Conservation (phyloP, 2,888 invertebrate species). For the Melanostoma mellinum region DNA sequence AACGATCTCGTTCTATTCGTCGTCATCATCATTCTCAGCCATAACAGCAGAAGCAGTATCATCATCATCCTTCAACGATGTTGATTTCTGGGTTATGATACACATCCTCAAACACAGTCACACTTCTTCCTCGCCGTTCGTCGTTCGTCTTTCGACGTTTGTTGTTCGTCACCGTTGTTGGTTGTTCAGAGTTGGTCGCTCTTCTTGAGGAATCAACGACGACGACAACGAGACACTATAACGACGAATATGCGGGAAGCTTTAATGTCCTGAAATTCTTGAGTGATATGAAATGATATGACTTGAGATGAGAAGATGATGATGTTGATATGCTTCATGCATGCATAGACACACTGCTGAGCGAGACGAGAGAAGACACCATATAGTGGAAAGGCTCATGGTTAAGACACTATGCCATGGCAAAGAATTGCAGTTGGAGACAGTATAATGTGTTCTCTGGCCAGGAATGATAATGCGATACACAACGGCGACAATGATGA, state of each 20-base stretch:
- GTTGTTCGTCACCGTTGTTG: conserved; percentile 31
- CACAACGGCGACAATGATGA: conserved; percentile 68
- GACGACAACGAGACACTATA: conserved; percentile 24
- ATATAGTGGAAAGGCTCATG: conserved; percentile 19
- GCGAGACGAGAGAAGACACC: conserved; percentile 25
- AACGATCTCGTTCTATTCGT: conserved; percentile 63
- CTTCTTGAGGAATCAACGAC: conserved; percentile 46
- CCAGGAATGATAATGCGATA: conserved; percentile 60
- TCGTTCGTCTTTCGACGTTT: conserved; percentile 12
- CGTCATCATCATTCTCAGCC: conserved; percentile 64
- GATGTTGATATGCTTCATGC: conserved; percentile 73
- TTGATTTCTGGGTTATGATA: conserved; percentile 73
- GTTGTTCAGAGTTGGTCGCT: conserved; percentile 38
- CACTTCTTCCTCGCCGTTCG: conserved; percentile 49
- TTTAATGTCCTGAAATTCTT: conserved; percentile 73
- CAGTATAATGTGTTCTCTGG: conserved; percentile 43
- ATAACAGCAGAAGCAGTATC: conserved; percentile 55
- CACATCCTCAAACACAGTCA: conserved; percentile 63
- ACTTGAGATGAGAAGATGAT: conserved; percentile 72
- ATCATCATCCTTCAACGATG: conserved; percentile 70
- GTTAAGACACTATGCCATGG: conserved; percentile 51
- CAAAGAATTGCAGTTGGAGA: conserved; percentile 39
- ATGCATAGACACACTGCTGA: conserved; percentile 66
- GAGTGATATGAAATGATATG: conserved; percentile 73
- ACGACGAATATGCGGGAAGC: conserved; percentile 70